Evolutionary conservation across 2,113 vertebrate species (phyloP), one percentile per base, ranked within the genome.

Genomic region (Baryphthengus martii): DNA sequence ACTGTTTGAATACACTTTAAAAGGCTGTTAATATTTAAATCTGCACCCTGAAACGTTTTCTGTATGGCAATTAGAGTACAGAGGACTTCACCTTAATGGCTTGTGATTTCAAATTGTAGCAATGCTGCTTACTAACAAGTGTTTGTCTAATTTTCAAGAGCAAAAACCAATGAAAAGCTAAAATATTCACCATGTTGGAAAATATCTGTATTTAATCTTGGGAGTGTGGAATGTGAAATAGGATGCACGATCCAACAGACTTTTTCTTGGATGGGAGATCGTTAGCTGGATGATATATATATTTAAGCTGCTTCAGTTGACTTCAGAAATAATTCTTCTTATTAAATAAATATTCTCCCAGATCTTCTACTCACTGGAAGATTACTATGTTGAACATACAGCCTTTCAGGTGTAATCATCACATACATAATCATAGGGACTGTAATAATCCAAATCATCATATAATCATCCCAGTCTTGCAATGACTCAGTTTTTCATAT

Each of bases 21-120:
- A 80, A 80, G 53, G 47, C 58, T 72, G 37, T 88, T 94, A 90
- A 84, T 92, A 92, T 75, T 94, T 92, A 75, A 92, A 68, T 89
- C 65, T 82, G 39, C 17, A 58, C 59, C 53, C 66, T 73, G 84
- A 72, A 76, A 84, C 68, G 42, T 80, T 92, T 87, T 89, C 72
- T 87, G 77, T 9, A 3, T 44, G 66, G 63, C 68, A 80, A 58
- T 90, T 71, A 90, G 52, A 84, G 68, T 39, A 62, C 74, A 90
- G 42, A 62, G 63, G 90, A 73, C 68, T 87, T 80, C 68, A 52
- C 72, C 53, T 87, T 92, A 84, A 88, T 72, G 74, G 58, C 63
- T 90, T 56, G 42, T 88, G 83, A 49, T 81, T 67, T 76, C 62
- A 76, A 39, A 63, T 21, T 53, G 39, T 47, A 94, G 35, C 13